Conservation (phyloP, 2,113 vertebrate species). For the Miniopterus natalensis region DNA sequence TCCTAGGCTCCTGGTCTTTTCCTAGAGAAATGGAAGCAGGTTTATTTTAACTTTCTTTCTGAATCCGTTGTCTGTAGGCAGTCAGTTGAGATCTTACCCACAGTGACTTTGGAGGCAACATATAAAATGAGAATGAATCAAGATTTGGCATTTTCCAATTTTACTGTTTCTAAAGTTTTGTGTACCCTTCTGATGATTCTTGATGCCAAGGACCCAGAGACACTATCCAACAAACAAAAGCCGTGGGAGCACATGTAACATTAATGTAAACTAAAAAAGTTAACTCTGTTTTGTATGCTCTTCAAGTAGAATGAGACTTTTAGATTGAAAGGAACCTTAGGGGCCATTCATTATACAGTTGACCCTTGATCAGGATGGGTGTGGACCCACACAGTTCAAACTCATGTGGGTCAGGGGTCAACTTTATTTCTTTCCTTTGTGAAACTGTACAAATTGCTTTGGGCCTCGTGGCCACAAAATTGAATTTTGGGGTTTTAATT, state of each 20-base stretch:
- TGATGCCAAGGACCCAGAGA: constrained; percentile 21
- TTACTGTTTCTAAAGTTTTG: constrained; percentile 9
- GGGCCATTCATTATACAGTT: not conserved
- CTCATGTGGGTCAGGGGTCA: not conserved
- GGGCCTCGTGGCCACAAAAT: not conserved
- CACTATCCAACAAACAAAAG: not conserved
- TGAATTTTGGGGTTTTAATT: constrained; percentile 41
- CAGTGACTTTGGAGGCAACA: constrained; percentile 11
- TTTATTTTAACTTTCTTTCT: constrained; percentile 33
- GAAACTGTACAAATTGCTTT: not conserved
- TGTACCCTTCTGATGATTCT: not conserved
- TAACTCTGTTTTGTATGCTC: not conserved
- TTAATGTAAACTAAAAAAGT: constrained; percentile 31
- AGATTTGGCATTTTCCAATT: constrained; percentile 5
- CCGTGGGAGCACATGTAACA: not conserved
- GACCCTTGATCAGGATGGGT: not conserved
- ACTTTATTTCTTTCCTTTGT: not conserved
- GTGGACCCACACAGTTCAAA: not conserved
- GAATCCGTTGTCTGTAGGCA: not conserved
- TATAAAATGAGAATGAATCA: constrained; percentile 6
- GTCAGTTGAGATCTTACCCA: constrained; percentile 5
- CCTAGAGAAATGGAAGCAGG: not conserved
- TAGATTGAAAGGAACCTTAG: not conserved
- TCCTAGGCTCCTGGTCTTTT: not conserved
- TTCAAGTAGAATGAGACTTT: not conserved